These are phyloP conservation scores for Bombylius major DNA, from an alignment of 2,888 invertebrate species.

Conservation along the genomic window DNA sequence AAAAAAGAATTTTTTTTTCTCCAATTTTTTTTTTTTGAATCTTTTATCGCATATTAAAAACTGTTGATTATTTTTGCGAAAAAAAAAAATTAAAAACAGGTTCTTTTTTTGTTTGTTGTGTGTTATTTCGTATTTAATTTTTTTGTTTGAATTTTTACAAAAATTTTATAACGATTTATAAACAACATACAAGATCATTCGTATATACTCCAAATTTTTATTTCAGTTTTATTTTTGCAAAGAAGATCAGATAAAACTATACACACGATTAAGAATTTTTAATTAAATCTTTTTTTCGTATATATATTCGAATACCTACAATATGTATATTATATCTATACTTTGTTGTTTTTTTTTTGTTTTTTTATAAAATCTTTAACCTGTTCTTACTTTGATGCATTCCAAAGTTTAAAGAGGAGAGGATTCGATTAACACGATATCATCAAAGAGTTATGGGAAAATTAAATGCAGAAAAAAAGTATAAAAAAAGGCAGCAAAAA, in stretches of 20 bases:
- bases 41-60: neutral
- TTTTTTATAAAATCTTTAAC: too few relatives aligned
- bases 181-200: neutral
- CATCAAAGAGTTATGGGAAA: neutral
- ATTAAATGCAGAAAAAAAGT: neutral
- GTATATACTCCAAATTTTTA: neutral
- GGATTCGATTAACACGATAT: constrained; percentile 3
- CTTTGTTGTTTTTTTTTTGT: neutral
- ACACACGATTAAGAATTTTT: constrained; percentile 39
- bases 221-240: neutral
- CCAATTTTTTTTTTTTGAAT: neutral
- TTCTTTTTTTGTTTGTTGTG: too few relatives aligned
- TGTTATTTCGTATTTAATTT: neutral
- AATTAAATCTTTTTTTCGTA: constrained; percentile 36
- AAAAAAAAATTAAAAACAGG: too few relatives aligned
- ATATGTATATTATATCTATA: neutral
- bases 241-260: constrained; percentile 33
- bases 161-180: neutral
- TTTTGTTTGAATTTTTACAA: neutral
- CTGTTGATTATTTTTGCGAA: neutral
- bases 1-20: too few relatives aligned
- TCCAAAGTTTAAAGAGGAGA: neutral
- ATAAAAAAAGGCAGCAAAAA: neutral
- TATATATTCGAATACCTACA: neutral
- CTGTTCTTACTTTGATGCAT: too few relatives aligned